Percentiles rank a stretch among this genome's conserved stretches.
These are phyloP conservation scores for Drosophila athabasca DNA, from an alignment of 1,140 invertebrate genomes.

Conservation along the genomic window DNA sequence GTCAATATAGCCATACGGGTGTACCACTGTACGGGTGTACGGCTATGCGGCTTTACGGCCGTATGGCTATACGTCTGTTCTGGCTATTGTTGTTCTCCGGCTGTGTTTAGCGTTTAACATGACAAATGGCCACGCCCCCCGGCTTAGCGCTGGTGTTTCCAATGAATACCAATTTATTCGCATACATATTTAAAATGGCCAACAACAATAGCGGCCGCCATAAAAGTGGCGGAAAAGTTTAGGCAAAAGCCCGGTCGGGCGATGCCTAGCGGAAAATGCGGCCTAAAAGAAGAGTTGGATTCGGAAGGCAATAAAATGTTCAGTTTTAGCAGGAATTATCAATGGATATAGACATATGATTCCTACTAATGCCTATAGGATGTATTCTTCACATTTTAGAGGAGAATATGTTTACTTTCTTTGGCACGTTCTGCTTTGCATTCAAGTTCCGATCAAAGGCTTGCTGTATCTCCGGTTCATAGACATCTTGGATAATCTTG, in stretches of 20 bases:
- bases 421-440: too few relatives aligned
- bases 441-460: too few relatives aligned
- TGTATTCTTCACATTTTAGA: too few relatives aligned
- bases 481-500: too few relatives aligned
- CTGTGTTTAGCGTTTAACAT: slow-evolving; percentile 73
- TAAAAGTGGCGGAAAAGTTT: slow-evolving; percentile 37
- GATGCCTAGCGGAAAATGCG: neutral
- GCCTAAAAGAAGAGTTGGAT: neutral
- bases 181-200: slow-evolving; percentile 44
- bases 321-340: neutral
- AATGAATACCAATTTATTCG: slow-evolving; percentile 69
- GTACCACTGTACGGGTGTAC: slow-evolving; percentile 7
- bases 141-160: slow-evolving; percentile 61
- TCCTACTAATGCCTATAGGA: too few relatives aligned
- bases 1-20: slow-evolving; percentile 50
- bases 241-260: slow-evolving; percentile 3
- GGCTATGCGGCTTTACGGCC: neutral
- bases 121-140: slow-evolving; percentile 73
- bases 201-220: slow-evolving; percentile 14
- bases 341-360: too few relatives aligned
- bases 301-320: slow-evolving; percentile 5
- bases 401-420: too few relatives aligned
- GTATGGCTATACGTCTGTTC: neutral
- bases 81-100: slow-evolving; percentile 39
- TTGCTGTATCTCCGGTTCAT: too few relatives aligned